Evolutionary conservation across 2,888 invertebrate genomes (phyloP), one percentile per base, ranked within the genome.

Genomic region (Cryptocephalus moraei): DNA sequence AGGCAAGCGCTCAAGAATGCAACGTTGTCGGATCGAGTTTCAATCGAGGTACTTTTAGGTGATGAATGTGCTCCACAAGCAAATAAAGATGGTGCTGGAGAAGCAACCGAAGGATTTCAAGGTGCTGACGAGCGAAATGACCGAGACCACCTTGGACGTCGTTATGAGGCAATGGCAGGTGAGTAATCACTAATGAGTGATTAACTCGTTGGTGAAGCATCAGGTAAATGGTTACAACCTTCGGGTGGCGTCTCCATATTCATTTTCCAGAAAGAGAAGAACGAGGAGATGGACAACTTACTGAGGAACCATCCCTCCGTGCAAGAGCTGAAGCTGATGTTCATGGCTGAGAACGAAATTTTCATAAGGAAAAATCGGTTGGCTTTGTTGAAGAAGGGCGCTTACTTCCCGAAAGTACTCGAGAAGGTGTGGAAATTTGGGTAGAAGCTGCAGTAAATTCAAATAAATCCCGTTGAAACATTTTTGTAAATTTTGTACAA

Each of bases 161-260:
- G 65, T 69, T n/a, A 56, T 62, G 33, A 51, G 63, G 38, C 58
- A 63, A 32, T 65, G 66, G 61, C 61, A 67, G 61, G 68, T 68
- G 56, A 45, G 9, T 41, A 43, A 12, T 1, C 11, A 40, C n/a
- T 12, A 22, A n/a, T 39, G 9, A 39, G 39, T 6, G 6, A 22
- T 22, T 22, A 22, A n/a, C n/a, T n/a, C n/a, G 22, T 22, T 6
- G 6, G 22, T 22, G 22, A 22, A 22, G 2, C 22, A 22, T 22
- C 22, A 22, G 22, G 3, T 22, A 22, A 22, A 22, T 2, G 3
- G 22, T 36, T 4, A 36, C 38, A 12, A 36, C 2, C 4, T 11
- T 36, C 6, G 11, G 2, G 3, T 36, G 12, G 4, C 4, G 38
- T 12, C 38, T 40, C 12, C 11, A 31, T 22, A 22, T 22, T 40